A percentile compares a stretch with the other conserved stretches of the same genome.
Evolutionary conservation across 2,888 invertebrate genomes (phyloP).

Genomic region (Zelleria hepariella): DNA sequence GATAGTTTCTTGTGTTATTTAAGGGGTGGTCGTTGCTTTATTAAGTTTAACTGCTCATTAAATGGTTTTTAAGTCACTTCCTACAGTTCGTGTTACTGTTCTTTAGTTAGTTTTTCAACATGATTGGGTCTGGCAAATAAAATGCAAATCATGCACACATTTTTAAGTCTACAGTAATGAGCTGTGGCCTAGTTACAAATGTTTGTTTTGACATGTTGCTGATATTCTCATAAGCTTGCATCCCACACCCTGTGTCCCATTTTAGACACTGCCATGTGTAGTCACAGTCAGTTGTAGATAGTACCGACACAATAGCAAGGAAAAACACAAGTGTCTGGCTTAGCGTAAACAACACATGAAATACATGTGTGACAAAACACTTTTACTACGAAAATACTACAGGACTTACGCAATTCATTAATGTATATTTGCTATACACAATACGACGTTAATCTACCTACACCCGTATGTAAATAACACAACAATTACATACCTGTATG

Average conservation of each 20-base stretch:
- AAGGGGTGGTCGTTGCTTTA: slow-evolving; percentile 5
- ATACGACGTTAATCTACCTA: background rate
- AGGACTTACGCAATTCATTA: background rate
- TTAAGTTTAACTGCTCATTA: slow-evolving; percentile 48
- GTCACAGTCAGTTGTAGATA: background rate
- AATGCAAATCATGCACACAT: no score
- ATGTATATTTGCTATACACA: background rate
- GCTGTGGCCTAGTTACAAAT: slow-evolving; percentile 36
- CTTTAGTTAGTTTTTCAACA: background rate
- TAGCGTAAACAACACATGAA: background rate
- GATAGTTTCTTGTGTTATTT: background rate
- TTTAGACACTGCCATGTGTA: slow-evolving; percentile 52
- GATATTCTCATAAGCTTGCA: slow-evolving; percentile 19
- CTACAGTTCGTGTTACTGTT: no score
- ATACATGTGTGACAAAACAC: background rate
- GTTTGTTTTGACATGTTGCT: slow-evolving; percentile 47
- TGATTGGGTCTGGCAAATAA: no score
- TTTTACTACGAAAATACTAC: slow-evolving; percentile 2
- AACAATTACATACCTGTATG: no score
- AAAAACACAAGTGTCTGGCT: background rate
- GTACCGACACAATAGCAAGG: background rate
- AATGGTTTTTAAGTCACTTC: slow-evolving; percentile 24
- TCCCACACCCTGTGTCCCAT: slow-evolving; percentile 56
- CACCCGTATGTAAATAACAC: background rate
- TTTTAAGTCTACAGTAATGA: slow-evolving; percentile 5